Evolutionary conservation across 1,140 invertebrate species (phyloP).

Genomic region (Heliconius himera): DNA sequence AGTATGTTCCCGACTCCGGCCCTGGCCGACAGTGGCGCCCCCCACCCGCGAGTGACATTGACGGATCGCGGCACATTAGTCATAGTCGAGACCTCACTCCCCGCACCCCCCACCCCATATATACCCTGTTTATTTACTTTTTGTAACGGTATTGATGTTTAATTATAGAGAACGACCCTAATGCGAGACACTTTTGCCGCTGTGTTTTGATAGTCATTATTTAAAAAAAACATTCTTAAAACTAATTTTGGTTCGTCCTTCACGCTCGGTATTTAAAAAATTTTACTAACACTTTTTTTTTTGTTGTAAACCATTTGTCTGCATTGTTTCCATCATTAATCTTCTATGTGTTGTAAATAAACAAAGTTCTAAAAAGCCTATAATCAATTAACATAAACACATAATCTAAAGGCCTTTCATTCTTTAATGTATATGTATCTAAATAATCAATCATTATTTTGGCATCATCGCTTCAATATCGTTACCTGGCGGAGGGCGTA

Average conservation of each 20-base stretch:
- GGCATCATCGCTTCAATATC: constrained; percentile 59
- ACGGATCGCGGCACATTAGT: constrained; percentile 76
- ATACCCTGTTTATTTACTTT: constrained; percentile 80
- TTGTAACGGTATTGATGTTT: constrained; percentile 81
- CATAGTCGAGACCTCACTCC: constrained; percentile 75
- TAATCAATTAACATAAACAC: constrained; percentile 34
- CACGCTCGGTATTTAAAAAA: constrained; percentile 17
- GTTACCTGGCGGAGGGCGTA: constrained; percentile 62
- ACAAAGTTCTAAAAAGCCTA: constrained; percentile 13
- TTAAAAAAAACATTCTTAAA: constrained; percentile 25
- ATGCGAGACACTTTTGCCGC: constrained; percentile 68
- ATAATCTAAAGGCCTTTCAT: constrained; percentile 30
- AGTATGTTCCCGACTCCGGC: constrained; percentile 67
- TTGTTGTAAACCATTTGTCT: constrained; percentile 29
- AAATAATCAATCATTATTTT: constrained; percentile 64
- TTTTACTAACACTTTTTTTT: constrained; percentile 18
- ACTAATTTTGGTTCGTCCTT: constrained; percentile 35
- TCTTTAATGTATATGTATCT: constrained; percentile 51
- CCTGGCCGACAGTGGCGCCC: constrained; percentile 69
- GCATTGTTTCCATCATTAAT: constrained; percentile 26
- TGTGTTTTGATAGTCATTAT: constrained; percentile 59
- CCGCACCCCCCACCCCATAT: constrained; percentile 57
- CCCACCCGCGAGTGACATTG: constrained; percentile 74
- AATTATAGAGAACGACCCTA: constrained; percentile 77
- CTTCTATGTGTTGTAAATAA: constrained; percentile 1